Conservation (phyloP, 2,113 vertebrate genomes). For the Strix uralensis region DNA sequence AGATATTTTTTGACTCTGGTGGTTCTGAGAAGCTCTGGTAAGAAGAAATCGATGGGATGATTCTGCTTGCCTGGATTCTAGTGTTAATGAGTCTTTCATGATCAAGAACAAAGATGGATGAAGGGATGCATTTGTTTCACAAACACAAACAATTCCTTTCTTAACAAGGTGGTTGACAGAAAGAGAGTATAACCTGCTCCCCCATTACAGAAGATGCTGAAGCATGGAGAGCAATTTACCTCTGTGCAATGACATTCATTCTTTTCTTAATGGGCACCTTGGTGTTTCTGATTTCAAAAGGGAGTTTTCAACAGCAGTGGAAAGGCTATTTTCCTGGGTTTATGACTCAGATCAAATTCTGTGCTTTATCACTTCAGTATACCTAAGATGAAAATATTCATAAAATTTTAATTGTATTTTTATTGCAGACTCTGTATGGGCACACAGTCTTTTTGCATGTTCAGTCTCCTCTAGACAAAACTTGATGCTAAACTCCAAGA, state of each 20-base stretch:
- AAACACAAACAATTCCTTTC: not conserved
- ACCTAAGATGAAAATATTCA: slow-evolving; percentile 44
- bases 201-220: not conserved
- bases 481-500: not conserved
- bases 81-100: not conserved
- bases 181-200: not conserved
- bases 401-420: slow-evolving; percentile 52
- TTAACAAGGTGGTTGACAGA: slow-evolving; percentile 4
- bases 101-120: not conserved
- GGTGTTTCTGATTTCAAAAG: slow-evolving; percentile 28
- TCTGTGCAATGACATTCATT: not conserved
- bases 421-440: not conserved
- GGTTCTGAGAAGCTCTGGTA: not conserved
- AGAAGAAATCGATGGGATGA: not conserved
- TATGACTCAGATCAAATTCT: slow-evolving; percentile 44
- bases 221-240: slow-evolving; percentile 3
- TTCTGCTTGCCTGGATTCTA: not conserved
- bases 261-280: slow-evolving; percentile 7
- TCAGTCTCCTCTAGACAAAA: not conserved
- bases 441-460: not conserved
- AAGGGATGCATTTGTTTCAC: not conserved
- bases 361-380: slow-evolving; percentile 21
- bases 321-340: slow-evolving; percentile 36
- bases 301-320: not conserved
- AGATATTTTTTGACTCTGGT: not conserved